phyloP scores from a whole-genome alignment of 2,888 invertebrate species.

The Crossocerus cetratus region DNA sequence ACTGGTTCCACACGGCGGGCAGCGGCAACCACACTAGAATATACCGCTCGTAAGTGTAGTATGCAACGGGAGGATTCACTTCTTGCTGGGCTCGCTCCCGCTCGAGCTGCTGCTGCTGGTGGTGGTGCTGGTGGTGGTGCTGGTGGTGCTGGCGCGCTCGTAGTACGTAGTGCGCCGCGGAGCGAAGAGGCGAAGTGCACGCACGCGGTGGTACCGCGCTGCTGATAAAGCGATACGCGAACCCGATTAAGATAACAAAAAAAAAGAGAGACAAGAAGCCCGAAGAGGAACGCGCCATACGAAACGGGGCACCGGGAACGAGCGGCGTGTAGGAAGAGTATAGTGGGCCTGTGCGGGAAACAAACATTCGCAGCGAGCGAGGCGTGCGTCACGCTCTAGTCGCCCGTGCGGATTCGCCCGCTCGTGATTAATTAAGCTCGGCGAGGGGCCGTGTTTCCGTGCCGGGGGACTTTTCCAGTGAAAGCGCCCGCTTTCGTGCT shows the following conservation, averaged over 20 bases:
- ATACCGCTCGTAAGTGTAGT: no score
- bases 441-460: not conserved
- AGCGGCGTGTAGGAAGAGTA: slow-evolving; percentile 43
- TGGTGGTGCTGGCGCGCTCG: no score
- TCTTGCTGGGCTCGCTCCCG: no score
- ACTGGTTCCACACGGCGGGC: slow-evolving; percentile 37
- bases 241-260: not conserved
- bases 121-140: no score
- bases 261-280: no score
- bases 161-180: no score
- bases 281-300: no score
- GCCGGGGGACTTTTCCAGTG: no score
- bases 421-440: not conserved
- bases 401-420: not conserved
- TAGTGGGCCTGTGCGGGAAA: slow-evolving; percentile 6
- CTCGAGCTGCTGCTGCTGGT: no score
- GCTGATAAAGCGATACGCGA: slow-evolving; percentile 43
- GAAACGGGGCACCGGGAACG: slow-evolving; percentile 6
- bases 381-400: not conserved
- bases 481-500: no score
- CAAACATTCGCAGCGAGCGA: not conserved
- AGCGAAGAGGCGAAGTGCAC: slow-evolving; percentile 7
- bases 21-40: slow-evolving; percentile 17
- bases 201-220: slow-evolving; percentile 28
- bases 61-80: no score